These are phyloP conservation scores for Mamestra brassicae DNA, from an alignment of 2,888 invertebrate species.

Conservation along the genomic window DNA sequence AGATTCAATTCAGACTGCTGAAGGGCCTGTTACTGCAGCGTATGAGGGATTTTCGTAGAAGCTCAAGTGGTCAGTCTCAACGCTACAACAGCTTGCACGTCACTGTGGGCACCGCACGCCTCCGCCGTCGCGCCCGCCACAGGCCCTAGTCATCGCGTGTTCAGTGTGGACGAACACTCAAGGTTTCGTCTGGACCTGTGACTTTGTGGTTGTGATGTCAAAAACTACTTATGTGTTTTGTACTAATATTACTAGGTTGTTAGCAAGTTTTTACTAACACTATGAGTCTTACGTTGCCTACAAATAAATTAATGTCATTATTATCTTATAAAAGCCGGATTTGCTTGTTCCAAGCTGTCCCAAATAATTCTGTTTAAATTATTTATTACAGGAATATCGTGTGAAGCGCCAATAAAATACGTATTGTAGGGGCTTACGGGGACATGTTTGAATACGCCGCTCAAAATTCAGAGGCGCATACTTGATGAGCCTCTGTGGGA, in stretches of 20 bases:
- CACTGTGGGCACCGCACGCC: no score
- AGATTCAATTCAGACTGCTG: neutral
- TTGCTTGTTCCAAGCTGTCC: conserved; percentile 29
- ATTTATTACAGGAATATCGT: conserved; percentile 59
- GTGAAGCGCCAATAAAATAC: conserved; percentile 68
- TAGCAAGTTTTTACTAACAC: neutral
- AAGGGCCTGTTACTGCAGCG: neutral
- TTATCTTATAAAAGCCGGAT: neutral
- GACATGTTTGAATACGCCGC: conserved; percentile 76
- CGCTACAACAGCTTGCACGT: no score
- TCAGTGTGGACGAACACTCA: no score
- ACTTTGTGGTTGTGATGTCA: neutral
- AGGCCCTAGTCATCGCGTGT: no score
- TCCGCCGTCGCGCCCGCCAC: no score
- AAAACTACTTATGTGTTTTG: neutral
- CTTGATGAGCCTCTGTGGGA: conserved; percentile 80
- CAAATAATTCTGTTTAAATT: conserved; percentile 37
- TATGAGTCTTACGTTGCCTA: neutral
- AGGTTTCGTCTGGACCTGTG: neutral
- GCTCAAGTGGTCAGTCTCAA: neutral
- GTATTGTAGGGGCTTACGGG: conserved; percentile 75
- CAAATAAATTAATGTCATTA: neutral
- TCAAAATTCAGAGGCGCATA: conserved; percentile 81
- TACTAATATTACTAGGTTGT: neutral
- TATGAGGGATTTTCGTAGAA: neutral